Evolutionary conservation across 2,888 invertebrate genomes (phyloP), one percentile per base, ranked within the genome.

Genomic region (Leucophenga maculata): DNA sequence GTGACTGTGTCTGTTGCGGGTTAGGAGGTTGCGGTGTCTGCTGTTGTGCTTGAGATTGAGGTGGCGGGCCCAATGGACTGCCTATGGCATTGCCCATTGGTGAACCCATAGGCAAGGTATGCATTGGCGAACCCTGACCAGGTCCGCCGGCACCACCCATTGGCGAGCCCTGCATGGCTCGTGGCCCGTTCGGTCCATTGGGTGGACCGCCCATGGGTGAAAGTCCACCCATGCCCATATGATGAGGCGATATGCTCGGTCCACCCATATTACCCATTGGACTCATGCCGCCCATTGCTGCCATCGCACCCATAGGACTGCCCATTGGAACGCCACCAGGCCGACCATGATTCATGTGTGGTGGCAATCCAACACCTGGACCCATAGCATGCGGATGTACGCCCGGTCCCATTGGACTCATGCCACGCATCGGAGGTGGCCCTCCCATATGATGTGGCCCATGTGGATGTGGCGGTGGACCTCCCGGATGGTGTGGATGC

Each of bases 11-110:
- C 75, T 83, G 84, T 74, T 84, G 85, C 76, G 80, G 83, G 77
- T 83, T 83, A 71, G 78, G 80, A 72, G 78, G 79, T 46, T 78
- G 82, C n/a, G 62, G 65, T 32, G 62, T 44, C 20, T 69, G 69
- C 22, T 79, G 77, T 64, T 74, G 76, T 31, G 50, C 3, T 70
- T 71, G 72, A 73, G 73, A 70, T 50, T 50, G 78, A 69, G 79
- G 74, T 0, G 77, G 79, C 14, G 79, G 83, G 6, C 81, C 81
- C 46, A 81, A 64, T 2, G 81, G 81, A 55, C 78, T 85, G 57
- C 73, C 94, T 92, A 90, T 94, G 54, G 93, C 91, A 74, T 92
- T 92, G 48, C 92, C 91, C 92, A 93, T 93, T 20, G 92, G 92
- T 75, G 92, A 92, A n/a, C 92, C 92, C 92, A 92, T 92, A 59